Evolutionary conservation across 2,888 invertebrate genomes (phyloP).

Genomic region (Pandemis heparana): DNA sequence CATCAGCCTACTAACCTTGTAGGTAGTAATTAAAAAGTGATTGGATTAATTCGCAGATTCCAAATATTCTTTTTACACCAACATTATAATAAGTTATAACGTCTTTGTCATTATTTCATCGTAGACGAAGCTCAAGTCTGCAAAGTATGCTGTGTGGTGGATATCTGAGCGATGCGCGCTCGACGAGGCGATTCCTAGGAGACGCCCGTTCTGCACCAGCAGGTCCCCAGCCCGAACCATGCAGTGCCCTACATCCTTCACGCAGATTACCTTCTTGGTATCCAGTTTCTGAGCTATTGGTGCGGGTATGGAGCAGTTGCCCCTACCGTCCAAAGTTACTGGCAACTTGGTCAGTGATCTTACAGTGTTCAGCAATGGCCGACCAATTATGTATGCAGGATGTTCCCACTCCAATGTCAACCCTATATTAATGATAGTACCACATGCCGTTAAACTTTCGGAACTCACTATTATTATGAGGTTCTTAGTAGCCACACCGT

Average conservation of each 20-base stretch:
- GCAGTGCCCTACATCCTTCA: slow-evolving; percentile 62
- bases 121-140: slow-evolving; percentile 57
- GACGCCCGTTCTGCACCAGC: slow-evolving; percentile 61
- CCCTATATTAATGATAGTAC: slow-evolving; percentile 58
- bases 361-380: slow-evolving; percentile 56
- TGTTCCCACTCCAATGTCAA: slow-evolving; percentile 49
- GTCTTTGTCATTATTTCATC: slow-evolving; percentile 44
- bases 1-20: too few relatives aligned
- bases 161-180: slow-evolving; percentile 56
- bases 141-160: slow-evolving; percentile 65
- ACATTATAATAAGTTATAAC: too few relatives aligned
- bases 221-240: slow-evolving; percentile 73
- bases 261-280: slow-evolving; percentile 62
- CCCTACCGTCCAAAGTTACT: slow-evolving; percentile 52
- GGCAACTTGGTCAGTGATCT: slow-evolving; percentile 66
- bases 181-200: slow-evolving; percentile 69
- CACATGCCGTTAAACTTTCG: slow-evolving; percentile 65
- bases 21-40: too few relatives aligned
- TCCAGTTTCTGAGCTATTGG: slow-evolving; percentile 49
- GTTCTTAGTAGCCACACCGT: slow-evolving; percentile 62
- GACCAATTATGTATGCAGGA: slow-evolving; percentile 64
- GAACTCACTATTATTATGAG: slow-evolving; percentile 66
- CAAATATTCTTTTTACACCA: not conserved
- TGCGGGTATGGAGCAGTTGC: slow-evolving; percentile 39
- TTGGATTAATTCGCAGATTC: not conserved